Base-by-base conservation (phyloP, 2,797 vertebrate genomes). In the Sebastes hubbsi region DNA sequence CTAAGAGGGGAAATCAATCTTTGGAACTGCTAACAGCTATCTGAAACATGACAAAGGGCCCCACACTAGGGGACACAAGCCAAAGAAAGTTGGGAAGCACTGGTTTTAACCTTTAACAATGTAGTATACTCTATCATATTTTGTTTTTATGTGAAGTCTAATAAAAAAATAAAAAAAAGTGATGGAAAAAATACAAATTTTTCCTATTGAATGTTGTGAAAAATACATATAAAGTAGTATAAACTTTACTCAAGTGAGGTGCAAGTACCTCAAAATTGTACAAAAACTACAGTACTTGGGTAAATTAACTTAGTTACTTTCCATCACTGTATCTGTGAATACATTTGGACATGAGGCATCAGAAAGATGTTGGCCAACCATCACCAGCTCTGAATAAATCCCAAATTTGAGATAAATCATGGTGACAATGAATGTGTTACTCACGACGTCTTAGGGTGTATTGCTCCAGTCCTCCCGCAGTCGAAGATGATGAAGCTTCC, bases 401-500 rank as follows among this genome's bases (percentile, higher is more conserved):
- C 67, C 14, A 22, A 73, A 84, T 75, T 77, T 78, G 42, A 82
- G 78, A 72, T 72, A 46, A 78, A 63, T 63, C 58, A 11, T 2
- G 2, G 14, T 24, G 76, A 77, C 52, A 72, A 73, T 67, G 60
- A 46, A 71, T 38, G 49, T 68, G 71, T 46, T 82, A 97, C 98
- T 99, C 87, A 99, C 98, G 97, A 95, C 18, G 92, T 96, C 86
- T 95, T 96, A 0, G 95, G 94, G 88, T 98, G 92, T 88, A 98
- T 97, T 20, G 88, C 92, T 59, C 96, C 97, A 0, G 97, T 95
- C 85, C 96, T 97, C 91, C 96, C 91, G 71, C 98, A 99, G 94
- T 99, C 97, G 0, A 97, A 99, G 94, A 99, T 96, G 94, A 97
- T 95, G 92, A 99, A 97, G 87, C 93, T 98, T 87, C 97, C 97